A percentile compares a stretch with the other conserved stretches of the same genome.
Conservation (phyloP, 2,797 vertebrate species). For the Sebastolobus alascanus region DNA sequence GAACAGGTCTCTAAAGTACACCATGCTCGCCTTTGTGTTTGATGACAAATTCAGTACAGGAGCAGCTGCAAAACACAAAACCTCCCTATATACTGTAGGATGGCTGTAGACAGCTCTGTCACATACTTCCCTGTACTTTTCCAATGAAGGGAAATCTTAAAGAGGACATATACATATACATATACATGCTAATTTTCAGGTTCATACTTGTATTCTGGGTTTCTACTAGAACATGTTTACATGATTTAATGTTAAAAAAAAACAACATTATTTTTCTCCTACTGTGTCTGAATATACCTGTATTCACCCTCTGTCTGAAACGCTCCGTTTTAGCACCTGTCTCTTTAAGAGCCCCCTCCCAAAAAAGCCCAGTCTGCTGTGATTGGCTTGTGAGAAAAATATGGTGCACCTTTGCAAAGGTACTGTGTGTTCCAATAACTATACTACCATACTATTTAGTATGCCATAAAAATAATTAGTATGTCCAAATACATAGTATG, state of each 20-base stretch:
- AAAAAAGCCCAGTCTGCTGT: no score
- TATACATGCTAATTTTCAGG: background rate
- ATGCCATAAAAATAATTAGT: no score
- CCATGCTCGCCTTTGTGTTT: conserved; percentile 59
- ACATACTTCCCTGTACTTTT: background rate
- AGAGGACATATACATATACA: no score
- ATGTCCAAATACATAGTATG: no score
- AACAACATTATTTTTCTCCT: no score
- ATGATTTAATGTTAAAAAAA: background rate
- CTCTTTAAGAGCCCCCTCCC: no score
- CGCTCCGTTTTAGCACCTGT: background rate
- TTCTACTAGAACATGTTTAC: background rate
- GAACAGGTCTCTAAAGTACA: conserved; percentile 67
- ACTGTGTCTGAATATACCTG: background rate
- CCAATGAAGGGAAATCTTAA: no score
- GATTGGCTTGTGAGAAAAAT: no score
- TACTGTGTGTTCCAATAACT: no score
- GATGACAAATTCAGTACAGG: conserved; percentile 64
- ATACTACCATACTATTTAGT: no score
- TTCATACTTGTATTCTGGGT: background rate
- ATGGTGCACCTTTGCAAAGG: no score
- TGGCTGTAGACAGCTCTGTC: conserved; percentile 3
- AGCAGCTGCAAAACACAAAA: conserved; percentile 52
- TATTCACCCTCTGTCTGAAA: background rate
- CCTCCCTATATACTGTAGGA: conserved; percentile 24